Base-by-base conservation (phyloP, 1,140 invertebrate genomes). In the Hycleus phaleratus region DNA sequence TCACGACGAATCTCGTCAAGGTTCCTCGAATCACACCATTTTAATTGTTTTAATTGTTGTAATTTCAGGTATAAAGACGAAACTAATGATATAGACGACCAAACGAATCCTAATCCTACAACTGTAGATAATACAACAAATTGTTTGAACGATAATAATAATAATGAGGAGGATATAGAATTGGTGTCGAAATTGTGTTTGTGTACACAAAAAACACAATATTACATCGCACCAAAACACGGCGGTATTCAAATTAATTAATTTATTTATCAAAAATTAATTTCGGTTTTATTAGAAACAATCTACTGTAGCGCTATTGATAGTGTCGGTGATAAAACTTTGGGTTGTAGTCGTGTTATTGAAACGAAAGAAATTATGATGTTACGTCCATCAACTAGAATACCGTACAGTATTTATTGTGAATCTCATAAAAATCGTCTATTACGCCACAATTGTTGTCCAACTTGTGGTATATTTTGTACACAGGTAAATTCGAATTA, bases 391-490 rank as follows among this genome's bases (percentile, higher is more conserved):
- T 89, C 90, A 45, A 81, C 83, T 1, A 80, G 86, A 47, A 84
- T 93, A 48, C 90, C 91, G 32, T 95, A 88, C 73, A 82, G 88
- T 68, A 82, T 91, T n/a, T 75, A 92, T 2, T 96, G 93, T 74
- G 81, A 85, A 42, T 80, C 85, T 68, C 93, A 96, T 73, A 79
- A 84, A 60, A 82, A 85, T 64, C 80, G 91, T 56, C 72, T 97
- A 26, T 72, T 81, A 5, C 72, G 82, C 26, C 93, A 97, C 72
- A 91, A 93, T 69, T 93, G 91, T 71, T 97, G 93, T 71, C 87
- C 92, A 0, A 84, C 85, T 0, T 97, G 93, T 74, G 93, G 93
- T 4, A 76, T 91, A 11, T 97, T 94, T 73, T 96, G 93, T 70
- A 88, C 91, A 26, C 91, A 95, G 81, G 93, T 71, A 63, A 43